Percentiles rank a stretch among this genome's conserved stretches.
These are phyloP conservation scores for Nephila pilipes DNA, from an alignment of 1,140 invertebrate species.

Conservation along the genomic window DNA sequence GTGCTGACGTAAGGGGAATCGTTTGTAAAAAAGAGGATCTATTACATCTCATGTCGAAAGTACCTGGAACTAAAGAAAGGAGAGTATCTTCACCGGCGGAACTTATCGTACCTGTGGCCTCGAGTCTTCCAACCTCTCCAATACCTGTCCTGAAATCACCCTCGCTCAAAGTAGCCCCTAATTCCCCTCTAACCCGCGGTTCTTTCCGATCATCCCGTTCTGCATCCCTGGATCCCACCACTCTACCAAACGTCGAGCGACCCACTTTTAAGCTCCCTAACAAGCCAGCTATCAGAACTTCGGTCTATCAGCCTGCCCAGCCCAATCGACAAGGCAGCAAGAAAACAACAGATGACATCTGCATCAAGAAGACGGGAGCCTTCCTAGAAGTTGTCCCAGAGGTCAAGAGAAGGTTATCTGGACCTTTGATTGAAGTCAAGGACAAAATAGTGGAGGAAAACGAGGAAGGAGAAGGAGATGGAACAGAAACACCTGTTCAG, in stretches of 20 bases:
- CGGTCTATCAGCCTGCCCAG: slow-evolving; percentile 30
- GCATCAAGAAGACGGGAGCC: slow-evolving; percentile 60
- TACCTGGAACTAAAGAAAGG: slow-evolving; percentile 40
- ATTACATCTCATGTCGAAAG: slow-evolving; percentile 52
- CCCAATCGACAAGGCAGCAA: not conserved
- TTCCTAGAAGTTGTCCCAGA: slow-evolving; percentile 72
- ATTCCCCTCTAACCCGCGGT: slow-evolving; percentile 22
- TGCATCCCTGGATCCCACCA: slow-evolving; percentile 44
- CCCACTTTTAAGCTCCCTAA: not conserved
- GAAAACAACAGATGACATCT: slow-evolving; percentile 60
- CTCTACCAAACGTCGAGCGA: slow-evolving; percentile 45
- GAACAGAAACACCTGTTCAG: slow-evolving; percentile 57
- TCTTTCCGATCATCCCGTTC: slow-evolving; percentile 57
- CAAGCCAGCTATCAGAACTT: slow-evolving; percentile 17
- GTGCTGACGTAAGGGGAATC: slow-evolving; percentile 65
- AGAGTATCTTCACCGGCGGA: slow-evolving; percentile 69
- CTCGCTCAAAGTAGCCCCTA: slow-evolving; percentile 67
- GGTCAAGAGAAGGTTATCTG: slow-evolving; percentile 63
- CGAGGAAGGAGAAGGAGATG: slow-evolving; percentile 55
- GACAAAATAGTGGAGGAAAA: slow-evolving; percentile 65
- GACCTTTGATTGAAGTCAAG: slow-evolving; percentile 66
- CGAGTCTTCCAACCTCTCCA: slow-evolving; percentile 59
- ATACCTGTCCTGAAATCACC: slow-evolving; percentile 69
- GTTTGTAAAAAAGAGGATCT: slow-evolving; percentile 75
- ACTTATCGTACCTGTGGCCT: slow-evolving; percentile 52